Evolutionary conservation across 1,140 invertebrate genomes (phyloP).

Genomic region (Homarus americanus): DNA sequence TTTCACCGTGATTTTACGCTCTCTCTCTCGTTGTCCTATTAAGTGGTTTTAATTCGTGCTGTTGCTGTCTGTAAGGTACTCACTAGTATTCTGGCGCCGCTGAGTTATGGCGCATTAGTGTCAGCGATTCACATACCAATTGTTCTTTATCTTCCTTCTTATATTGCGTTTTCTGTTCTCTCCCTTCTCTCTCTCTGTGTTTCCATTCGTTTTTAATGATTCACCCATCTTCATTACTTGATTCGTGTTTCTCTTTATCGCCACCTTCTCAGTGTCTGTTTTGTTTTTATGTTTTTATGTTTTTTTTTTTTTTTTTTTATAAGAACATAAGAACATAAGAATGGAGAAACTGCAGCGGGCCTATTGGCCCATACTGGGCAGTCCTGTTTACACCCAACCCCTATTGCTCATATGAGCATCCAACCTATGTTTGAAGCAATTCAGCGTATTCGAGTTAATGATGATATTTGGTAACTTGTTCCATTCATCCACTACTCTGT

Average conservation of each 20-base stretch:
- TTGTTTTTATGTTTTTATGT: too few relatives aligned
- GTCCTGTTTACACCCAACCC: too few relatives aligned
- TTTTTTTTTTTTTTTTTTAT: not conserved
- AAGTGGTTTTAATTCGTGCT: slow-evolving; percentile 16
- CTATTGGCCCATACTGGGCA: too few relatives aligned
- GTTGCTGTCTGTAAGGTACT: not conserved
- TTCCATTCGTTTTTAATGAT: not conserved
- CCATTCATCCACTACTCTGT: too few relatives aligned
- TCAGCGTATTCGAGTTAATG: too few relatives aligned
- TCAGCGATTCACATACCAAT: not conserved
- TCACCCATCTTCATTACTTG: not conserved
- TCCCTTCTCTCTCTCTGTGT: not conserved
- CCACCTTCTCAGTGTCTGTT: not conserved
- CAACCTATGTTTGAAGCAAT: too few relatives aligned
- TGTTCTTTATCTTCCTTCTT: not conserved
- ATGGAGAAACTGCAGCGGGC: too few relatives aligned
- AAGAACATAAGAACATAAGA: not conserved
- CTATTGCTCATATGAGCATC: too few relatives aligned
- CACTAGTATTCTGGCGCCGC: not conserved
- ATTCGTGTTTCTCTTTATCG: not conserved
- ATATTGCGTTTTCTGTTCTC: not conserved
- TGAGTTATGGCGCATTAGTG: not conserved
- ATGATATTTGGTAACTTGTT: too few relatives aligned
- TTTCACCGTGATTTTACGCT: slow-evolving; percentile 3
- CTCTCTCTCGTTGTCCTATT: not conserved